Conservation (phyloP, 1,140 invertebrate genomes). For the Coptotermes formosanus region DNA sequence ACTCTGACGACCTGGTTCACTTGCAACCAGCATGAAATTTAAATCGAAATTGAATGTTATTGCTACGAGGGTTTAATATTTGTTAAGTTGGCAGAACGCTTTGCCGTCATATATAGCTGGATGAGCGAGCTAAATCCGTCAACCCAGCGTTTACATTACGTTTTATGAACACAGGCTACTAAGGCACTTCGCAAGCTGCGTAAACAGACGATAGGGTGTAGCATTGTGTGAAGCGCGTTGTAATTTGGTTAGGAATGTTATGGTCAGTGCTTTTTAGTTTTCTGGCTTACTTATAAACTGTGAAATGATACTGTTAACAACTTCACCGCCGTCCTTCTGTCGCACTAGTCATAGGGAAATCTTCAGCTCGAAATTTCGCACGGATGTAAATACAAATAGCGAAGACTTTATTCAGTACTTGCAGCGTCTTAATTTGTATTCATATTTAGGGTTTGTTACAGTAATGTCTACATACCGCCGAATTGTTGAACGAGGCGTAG, state of each 20-base stretch:
- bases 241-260: background rate
- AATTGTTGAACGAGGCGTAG: too few species aligned
- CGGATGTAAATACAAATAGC: background rate
- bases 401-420: background rate
- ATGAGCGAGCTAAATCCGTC: background rate
- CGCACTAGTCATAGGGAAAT: background rate
- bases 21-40: too few species aligned
- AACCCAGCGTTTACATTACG: background rate
- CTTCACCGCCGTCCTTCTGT: too few species aligned
- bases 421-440: background rate
- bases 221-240: background rate
- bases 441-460: background rate
- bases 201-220: background rate
- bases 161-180: background rate
- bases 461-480: too few species aligned
- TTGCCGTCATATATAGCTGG: background rate
- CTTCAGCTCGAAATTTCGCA: background rate
- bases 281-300: background rate
- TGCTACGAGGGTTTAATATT: background rate
- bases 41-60: too few species aligned
- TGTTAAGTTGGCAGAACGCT: slow-evolving; percentile 3
- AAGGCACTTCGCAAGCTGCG: slow-evolving; percentile 1
- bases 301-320: background rate
- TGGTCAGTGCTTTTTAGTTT: background rate
- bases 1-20: too few species aligned